These are phyloP conservation scores for Rhizomys pruinosus DNA, from an alignment of 2,113 vertebrate species.

Conservation along the genomic window DNA sequence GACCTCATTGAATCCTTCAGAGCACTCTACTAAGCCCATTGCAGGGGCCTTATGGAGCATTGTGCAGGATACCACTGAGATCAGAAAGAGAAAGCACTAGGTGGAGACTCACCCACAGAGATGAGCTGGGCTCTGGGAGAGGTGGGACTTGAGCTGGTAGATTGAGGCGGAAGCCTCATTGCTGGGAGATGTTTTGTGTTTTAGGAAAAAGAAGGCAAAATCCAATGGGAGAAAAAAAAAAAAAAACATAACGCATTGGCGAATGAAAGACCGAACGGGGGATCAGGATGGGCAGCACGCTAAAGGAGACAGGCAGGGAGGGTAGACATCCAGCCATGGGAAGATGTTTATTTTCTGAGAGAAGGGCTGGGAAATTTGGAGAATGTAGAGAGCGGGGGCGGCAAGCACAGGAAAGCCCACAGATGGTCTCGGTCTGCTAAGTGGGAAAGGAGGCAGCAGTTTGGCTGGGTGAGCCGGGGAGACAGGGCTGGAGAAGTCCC, in stretches of 20 bases:
- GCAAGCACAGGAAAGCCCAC: not conserved
- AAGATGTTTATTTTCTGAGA: slow-evolving; percentile 25
- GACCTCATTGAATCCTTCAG: not conserved
- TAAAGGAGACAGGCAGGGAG: not conserved
- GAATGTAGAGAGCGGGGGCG: not conserved
- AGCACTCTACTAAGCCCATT: not conserved
- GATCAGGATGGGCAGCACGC: not conserved
- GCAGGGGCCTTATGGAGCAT: not conserved
- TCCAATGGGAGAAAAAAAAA: not conserved
- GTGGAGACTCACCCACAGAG: not conserved
- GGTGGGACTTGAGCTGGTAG: too few species aligned
- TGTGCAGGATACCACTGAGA: accelerated
- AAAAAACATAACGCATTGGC: not conserved
- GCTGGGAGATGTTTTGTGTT: not conserved
- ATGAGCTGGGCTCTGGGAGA: not conserved
- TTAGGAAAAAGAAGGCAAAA: not conserved
- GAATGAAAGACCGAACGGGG: not conserved
- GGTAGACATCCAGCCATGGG: not conserved
- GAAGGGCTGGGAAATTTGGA: not conserved
- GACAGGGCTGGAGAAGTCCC: not conserved
- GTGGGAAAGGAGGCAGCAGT: not conserved
- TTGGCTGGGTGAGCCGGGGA: not conserved
- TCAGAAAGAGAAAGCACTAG: not conserved
- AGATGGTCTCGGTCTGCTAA: slow-evolving; percentile 59
- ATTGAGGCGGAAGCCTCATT: not conserved